Evolutionary conservation across 2,113 vertebrate species (phyloP), one percentile per base, ranked within the genome.

Genomic region (Aegotheles bennettii): DNA sequence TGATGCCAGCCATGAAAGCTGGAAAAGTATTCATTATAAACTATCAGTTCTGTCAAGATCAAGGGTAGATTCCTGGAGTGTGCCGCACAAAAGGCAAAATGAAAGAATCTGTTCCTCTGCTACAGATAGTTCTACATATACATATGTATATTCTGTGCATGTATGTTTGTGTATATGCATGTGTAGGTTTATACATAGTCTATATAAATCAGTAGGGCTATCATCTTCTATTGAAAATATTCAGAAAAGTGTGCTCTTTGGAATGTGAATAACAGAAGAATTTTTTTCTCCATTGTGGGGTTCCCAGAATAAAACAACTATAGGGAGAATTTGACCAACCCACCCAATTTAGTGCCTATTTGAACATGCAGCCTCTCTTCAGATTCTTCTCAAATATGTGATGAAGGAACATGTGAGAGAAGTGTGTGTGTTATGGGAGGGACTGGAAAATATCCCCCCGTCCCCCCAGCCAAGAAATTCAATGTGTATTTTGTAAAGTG

Each of bases 41-140:
- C 84, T 87, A 94, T 85, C 84, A 90, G 71, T 93, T 97, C 94
- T 97, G 92, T 92, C 89, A 87, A 94, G 95, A 96, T 96, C 92
- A 97, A 97, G 95, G 78, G 57, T 63, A 89, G 95, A 93, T 94
- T 96, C 93, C 95, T 90, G 93, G 96, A 91, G 96, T 65, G 97
- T 95, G 60, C n/a, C 70, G 71, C 61, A 91, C 79, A 96, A 94
- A 95, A 95, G 36, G 69, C 45, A 96, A 90, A 95, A 94, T 96
- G 79, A 97, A 96, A 96, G 85, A 15, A 63, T 93, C 86, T 95
- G 25, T 25, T 93, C 38, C 57, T 86, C 84, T 94, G 81, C 51
- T 95, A 92, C 74, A 69, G 90, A 64, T 87, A 85, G 81, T 86
- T 93, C 81, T 87, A 10, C 31, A 25, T 95, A 94, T 94, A 87